Conservation (phyloP, 2,113 vertebrate species). For the Puma concolor region DNA sequence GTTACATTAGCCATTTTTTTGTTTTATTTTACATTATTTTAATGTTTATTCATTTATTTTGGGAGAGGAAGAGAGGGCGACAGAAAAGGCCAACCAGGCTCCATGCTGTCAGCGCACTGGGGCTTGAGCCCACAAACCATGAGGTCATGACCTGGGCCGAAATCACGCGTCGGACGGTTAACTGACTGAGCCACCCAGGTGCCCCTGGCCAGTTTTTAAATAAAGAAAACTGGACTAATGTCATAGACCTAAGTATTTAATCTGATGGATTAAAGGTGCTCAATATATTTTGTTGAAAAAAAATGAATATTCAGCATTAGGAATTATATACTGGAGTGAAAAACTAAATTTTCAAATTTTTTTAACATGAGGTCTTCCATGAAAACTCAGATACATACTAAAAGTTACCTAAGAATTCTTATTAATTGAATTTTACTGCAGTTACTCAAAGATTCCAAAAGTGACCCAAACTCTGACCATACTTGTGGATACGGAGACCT, state of each 20-base stretch:
- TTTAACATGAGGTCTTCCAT: not conserved
- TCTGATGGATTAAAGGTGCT: not conserved
- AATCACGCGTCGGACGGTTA: too few species aligned
- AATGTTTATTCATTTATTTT: too few species aligned
- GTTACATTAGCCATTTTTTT: not conserved
- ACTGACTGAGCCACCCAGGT: too few species aligned
- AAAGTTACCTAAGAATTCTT: constrained; percentile 13
- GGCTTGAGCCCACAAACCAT: too few species aligned
- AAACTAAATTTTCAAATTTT: not conserved
- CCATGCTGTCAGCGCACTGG: too few species aligned
- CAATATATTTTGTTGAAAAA: not conserved
- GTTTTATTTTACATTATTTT: too few species aligned
- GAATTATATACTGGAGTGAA: not conserved
- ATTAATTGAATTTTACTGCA: not conserved
- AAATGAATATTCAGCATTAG: not conserved
- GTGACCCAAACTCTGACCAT: not conserved
- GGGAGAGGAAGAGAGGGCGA: too few species aligned
- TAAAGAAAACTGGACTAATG: not conserved
- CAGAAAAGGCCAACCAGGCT: too few species aligned
- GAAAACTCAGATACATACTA: not conserved
- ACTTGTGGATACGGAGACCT: not conserved
- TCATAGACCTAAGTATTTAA: not conserved
- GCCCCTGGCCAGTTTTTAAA: not conserved
- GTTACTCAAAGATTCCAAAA: not conserved
- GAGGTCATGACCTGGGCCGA: too few species aligned